Evolutionary conservation across 1,140 invertebrate species (phyloP).

Genomic region (Magallana gigas): DNA sequence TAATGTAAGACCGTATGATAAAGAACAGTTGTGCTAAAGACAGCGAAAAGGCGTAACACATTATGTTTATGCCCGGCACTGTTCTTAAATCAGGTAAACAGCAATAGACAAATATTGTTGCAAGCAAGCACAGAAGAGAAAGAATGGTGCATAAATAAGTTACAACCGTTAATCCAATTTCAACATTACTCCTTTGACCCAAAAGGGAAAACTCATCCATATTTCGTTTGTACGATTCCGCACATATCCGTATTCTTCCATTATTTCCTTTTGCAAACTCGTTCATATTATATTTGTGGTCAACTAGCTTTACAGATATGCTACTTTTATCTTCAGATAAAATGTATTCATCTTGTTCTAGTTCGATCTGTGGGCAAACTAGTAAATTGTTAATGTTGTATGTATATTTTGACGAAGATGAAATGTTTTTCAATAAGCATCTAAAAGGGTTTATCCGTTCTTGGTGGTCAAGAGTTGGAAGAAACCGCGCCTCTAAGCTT

Average conservation of each 20-base stretch:
- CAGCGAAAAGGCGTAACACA: constrained; percentile 60
- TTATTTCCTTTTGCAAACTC: neutral
- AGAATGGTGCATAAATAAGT: constrained; percentile 45
- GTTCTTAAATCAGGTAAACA: constrained; percentile 62
- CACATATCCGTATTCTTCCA: neutral
- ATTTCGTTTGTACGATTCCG: neutral
- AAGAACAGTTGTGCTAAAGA: constrained; percentile 60
- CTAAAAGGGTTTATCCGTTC: neutral
- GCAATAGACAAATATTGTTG: constrained; percentile 63
- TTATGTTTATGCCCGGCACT: constrained; percentile 67
- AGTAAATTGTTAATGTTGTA: neutral
- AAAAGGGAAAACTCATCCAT: neutral
- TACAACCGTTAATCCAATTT: constrained; percentile 24
- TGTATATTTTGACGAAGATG: neutral
- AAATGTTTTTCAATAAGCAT: neutral
- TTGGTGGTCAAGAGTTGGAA: neutral
- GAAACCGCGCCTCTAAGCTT: neutral
- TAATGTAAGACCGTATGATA: neutral
- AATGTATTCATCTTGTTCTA: neutral
- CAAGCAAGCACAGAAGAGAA: constrained; percentile 62
- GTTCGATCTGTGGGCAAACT: neutral
- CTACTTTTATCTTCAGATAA: neutral
- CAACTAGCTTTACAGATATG: neutral
- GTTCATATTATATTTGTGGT: neutral
- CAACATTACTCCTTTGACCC: too few species aligned